These are phyloP conservation scores for Pomatostomus ruficeps DNA, from an alignment of 2,113 vertebrate genomes.

Conservation along the genomic window DNA sequence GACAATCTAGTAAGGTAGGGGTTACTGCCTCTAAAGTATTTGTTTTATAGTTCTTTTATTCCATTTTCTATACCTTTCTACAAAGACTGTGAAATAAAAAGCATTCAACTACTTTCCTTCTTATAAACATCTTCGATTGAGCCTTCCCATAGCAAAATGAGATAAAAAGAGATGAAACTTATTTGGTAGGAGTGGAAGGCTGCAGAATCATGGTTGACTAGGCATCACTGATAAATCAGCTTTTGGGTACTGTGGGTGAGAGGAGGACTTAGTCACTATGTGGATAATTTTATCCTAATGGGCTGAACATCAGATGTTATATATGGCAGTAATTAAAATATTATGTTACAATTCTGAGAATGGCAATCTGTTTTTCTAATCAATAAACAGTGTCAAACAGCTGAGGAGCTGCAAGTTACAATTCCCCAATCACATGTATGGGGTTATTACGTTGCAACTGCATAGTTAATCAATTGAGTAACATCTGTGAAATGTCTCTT, in stretches of 20 bases:
- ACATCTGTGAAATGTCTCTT: conserved; percentile 56
- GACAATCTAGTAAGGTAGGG: neutral
- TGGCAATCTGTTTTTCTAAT: conserved; percentile 67
- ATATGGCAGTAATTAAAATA: conserved; percentile 67
- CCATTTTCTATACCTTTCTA: neutral
- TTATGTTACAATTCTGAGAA: conserved; percentile 57
- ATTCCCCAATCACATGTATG: conserved; percentile 57
- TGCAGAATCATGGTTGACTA: neutral
- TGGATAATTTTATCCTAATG: conserved; percentile 33
- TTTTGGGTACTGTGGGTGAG: neutral
- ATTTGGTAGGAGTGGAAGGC: neutral
- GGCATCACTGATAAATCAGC: neutral
- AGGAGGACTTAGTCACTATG: neutral
- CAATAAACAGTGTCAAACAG: conserved; percentile 68
- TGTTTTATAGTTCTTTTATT: neutral
- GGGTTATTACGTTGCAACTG: conserved; percentile 37
- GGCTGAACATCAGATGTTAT: conserved; percentile 53
- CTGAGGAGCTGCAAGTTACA: conserved; percentile 63
- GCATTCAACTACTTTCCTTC: neutral
- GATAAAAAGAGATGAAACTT: neutral
- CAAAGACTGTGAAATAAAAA: neutral
- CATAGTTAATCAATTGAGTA: conserved; percentile 63
- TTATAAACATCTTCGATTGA: neutral
- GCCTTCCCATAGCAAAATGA: neutral
- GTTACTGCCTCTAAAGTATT: neutral